Base-by-base conservation (phyloP, 2,888 invertebrate genomes). In the Amorpha juglandis region DNA sequence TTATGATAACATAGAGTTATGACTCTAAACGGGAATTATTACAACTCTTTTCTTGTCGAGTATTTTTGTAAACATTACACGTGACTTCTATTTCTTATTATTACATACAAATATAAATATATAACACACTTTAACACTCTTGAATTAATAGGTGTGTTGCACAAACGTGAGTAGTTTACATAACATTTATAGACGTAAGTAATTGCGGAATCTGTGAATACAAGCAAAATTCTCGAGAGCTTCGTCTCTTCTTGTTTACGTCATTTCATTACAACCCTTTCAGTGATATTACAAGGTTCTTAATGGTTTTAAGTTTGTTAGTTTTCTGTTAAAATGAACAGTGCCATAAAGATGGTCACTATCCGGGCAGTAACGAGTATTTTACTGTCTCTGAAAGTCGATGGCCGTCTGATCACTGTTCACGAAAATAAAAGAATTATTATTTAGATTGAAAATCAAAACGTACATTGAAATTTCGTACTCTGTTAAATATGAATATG, bases 161-260 rank as follows among this genome's bases (percentile, higher is more conserved):
- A 38, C 16, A 38, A 38, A 55, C 16, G 38, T 16, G 33, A 38
- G 35, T 9, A 11, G 16, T 38, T 55, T 55, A 55, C 38, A 35
- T 55, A 55, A 55, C 2, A 51, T 38, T 55, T 55, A 11, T 55
- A 38, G 55, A n/a, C 16, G 16, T 38, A 19, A 55, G 55, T 9
- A 55, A 51, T 55, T 11, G 55, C 55, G 55, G 55, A 55, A 55
- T 55, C 55, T 55, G 35, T 55, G 35, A 38, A 35, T 55, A 35
- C 16, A 33, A 38, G 16, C 21, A 0, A 11, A 11, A 38, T 38
- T 55, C 55, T 38, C 4, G 3, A 38, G 27, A n/a, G 55, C 38
- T 38, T 55, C 55, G 16, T 55, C 38, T 16, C 38, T 1, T 55
- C 19, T 35, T 11, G 35, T 38, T 55, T 16, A 38, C 35, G 55